phyloP scores from a whole-genome alignment of 1,140 invertebrate genomes.

The Drosophila nigrodunni region DNA sequence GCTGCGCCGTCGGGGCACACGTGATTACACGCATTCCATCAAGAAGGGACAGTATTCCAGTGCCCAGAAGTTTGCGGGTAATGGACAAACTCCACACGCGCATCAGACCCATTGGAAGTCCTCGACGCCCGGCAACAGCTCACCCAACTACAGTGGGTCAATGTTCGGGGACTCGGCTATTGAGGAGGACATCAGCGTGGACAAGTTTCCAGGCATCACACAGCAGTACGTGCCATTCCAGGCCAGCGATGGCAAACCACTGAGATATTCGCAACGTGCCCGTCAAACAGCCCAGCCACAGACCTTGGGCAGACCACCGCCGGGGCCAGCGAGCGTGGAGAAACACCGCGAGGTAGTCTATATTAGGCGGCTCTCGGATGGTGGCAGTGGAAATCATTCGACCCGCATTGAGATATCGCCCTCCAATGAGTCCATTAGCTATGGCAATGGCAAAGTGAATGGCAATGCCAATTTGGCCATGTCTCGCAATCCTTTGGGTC shows the following conservation, averaged over 20 bases:
- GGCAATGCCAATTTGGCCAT: slow-evolving; percentile 36
- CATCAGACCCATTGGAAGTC: slow-evolving; percentile 78
- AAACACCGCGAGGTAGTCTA: slow-evolving; percentile 82
- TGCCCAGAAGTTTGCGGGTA: slow-evolving; percentile 63
- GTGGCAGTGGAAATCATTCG: slow-evolving; percentile 68
- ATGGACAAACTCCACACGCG: slow-evolving; percentile 48
- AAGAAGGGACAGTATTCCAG: slow-evolving; percentile 83
- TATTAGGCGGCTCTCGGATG: slow-evolving; percentile 75
- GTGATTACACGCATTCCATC: slow-evolving; percentile 87
- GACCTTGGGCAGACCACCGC: slow-evolving; percentile 40
- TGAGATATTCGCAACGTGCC: slow-evolving; percentile 70
- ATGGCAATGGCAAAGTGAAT: slow-evolving; percentile 63
- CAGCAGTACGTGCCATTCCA: slow-evolving; percentile 80
- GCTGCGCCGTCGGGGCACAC: slow-evolving; percentile 86
- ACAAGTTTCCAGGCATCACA: slow-evolving; percentile 78
- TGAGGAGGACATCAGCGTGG: slow-evolving; percentile 84
- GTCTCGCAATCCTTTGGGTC: slow-evolving; percentile 75
- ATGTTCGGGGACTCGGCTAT: slow-evolving; percentile 84
- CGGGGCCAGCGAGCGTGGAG: slow-evolving; percentile 49
- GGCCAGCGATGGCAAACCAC: slow-evolving; percentile 65
- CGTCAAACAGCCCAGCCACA: slow-evolving; percentile 69
- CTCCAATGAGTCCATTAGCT: slow-evolving; percentile 80
- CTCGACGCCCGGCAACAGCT: slow-evolving; percentile 83
- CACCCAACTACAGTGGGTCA: slow-evolving; percentile 84
- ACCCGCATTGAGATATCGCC: slow-evolving; percentile 82